These are phyloP conservation scores for Crossaster papposus DNA, from an alignment of 53 echinoderm and acorn worm species.

Conservation along the genomic window DNA sequence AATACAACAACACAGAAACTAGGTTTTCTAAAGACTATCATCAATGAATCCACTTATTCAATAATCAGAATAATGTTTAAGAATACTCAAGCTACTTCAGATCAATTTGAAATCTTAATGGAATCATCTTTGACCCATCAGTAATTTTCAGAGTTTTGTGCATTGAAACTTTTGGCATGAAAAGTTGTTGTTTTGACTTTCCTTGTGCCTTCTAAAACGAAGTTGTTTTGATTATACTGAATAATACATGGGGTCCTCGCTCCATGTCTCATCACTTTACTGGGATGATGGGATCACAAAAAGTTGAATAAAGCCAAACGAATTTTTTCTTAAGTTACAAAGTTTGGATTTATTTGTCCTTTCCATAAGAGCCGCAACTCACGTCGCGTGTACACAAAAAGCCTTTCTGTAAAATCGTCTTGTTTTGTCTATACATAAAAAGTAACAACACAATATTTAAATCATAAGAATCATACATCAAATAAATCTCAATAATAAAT, in stretches of 20 bases:
- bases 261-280: not conserved
- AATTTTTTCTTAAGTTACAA: conserved; percentile 13
- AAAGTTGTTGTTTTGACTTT: no score
- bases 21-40: not conserved
- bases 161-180: no score
- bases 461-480: conserved; percentile 37
- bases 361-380: not conserved
- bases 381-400: not conserved
- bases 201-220: no score
- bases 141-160: no score
- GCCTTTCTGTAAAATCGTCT: not conserved
- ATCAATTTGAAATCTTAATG: no score
- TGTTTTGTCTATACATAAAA: conserved; percentile 32
- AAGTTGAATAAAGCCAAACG: not conserved
- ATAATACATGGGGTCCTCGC: no score
- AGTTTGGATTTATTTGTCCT: conserved; percentile 39
- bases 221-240: no score
- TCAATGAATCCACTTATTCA: not conserved
- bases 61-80: no score
- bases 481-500: conserved; percentile 60
- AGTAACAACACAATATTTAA: conserved; percentile 22
- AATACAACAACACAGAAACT: no score
- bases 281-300: not conserved
- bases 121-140: no score
- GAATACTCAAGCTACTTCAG: no score